phyloP scores from a whole-genome alignment of 2,888 invertebrate genomes.

The Bellardia bayeri region DNA sequence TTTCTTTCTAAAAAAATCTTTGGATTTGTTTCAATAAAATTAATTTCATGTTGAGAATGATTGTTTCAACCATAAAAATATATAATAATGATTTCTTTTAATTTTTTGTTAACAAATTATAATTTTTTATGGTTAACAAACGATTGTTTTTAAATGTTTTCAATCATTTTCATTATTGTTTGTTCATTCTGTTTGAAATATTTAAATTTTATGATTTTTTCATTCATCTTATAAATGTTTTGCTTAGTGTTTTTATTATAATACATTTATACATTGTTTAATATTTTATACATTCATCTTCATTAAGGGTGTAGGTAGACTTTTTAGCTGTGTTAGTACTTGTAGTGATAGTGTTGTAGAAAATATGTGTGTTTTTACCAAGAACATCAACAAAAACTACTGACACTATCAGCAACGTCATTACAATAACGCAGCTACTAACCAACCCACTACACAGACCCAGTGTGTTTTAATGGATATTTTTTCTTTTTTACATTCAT shows the following conservation, averaged over 20 bases:
- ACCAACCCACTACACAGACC: background rate
- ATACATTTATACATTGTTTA: conserved; percentile 58
- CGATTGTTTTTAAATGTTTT: conserved; percentile 51
- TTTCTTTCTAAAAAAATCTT: conserved; percentile 79
- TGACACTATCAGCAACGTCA: background rate
- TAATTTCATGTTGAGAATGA: conserved; percentile 64
- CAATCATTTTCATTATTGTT: conserved; percentile 27
- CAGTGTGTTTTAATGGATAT: conserved; percentile 15
- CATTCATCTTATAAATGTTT: conserved; percentile 47
- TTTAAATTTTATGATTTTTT: conserved; percentile 40
- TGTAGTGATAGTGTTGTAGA: conserved; percentile 6
- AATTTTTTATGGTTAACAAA: conserved; percentile 58
- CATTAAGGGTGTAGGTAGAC: conserved; percentile 40
- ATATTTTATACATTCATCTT: conserved; percentile 56
- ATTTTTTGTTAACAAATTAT: conserved; percentile 60
- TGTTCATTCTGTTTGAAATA: conserved; percentile 28
- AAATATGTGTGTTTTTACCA: background rate
- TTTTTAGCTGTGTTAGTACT: conserved; percentile 7
- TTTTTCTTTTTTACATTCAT: background rate
- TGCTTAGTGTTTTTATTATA: conserved; percentile 45
- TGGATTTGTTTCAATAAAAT: conserved; percentile 82
- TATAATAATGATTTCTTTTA: conserved; percentile 52
- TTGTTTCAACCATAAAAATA: conserved; percentile 69
- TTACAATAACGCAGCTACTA: conserved; percentile 13
- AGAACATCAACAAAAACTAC: background rate